phyloP scores from a whole-genome alignment of 2,113 vertebrate genomes.

The Scophthalmus maximus region DNA sequence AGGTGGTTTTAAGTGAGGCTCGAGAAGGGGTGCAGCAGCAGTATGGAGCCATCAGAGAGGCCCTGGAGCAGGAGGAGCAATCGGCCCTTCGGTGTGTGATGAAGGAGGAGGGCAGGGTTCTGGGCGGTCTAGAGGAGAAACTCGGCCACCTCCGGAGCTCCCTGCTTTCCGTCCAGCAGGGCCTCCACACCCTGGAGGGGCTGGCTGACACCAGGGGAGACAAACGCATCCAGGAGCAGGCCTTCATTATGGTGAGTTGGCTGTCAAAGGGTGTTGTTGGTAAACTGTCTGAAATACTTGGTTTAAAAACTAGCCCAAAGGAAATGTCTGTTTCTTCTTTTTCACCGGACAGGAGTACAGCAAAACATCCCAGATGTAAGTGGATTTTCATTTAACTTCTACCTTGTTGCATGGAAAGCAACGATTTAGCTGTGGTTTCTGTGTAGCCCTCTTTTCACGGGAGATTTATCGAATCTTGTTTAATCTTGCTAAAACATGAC shows the following conservation, averaged over 20 bases:
- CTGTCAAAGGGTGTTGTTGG: not conserved
- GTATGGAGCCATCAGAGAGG: constrained; percentile 78
- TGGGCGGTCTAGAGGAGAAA: constrained; percentile 76
- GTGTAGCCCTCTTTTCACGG: not conserved
- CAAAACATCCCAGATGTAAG: constrained; percentile 78
- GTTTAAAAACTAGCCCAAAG: not conserved
- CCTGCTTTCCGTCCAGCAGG: constrained; percentile 67
- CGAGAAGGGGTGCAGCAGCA: constrained; percentile 72
- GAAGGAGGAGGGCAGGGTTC: constrained; percentile 73
- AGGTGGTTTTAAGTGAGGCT: constrained; percentile 67
- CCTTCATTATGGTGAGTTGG: constrained; percentile 78
- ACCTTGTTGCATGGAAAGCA: not conserved
- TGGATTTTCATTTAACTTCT: constrained; percentile 12
- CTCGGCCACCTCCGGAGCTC: constrained; percentile 65
- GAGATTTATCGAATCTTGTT: not conserved
- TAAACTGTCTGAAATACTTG: not conserved
- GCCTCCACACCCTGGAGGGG: constrained; percentile 69
- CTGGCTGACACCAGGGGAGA: constrained; percentile 74
- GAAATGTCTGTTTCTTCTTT: constrained; percentile 17
- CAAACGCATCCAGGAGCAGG: constrained; percentile 73
- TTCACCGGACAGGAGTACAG: constrained; percentile 79
- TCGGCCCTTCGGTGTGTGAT: constrained; percentile 72
- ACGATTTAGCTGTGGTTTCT: not conserved
- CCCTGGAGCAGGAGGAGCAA: constrained; percentile 80
- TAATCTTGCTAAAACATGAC: no score